These are phyloP conservation scores for Ligdia adustata DNA, from an alignment of 2,888 invertebrate genomes.

Conservation along the genomic window DNA sequence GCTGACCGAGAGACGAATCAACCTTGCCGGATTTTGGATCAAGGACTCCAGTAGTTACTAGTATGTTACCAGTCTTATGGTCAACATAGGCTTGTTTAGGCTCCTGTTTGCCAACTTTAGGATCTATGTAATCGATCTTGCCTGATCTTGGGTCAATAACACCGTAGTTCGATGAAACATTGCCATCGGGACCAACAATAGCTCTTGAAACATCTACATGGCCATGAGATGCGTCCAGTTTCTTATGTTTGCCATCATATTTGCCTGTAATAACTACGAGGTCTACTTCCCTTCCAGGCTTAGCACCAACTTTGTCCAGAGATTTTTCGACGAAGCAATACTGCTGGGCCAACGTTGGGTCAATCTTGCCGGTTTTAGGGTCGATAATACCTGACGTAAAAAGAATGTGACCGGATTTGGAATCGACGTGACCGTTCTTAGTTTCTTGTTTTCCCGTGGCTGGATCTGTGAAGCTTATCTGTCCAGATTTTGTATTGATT, in stretches of 20 bases:
- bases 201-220: conserved; percentile 85
- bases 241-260: conserved; percentile 84
- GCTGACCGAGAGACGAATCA: conserved; percentile 87
- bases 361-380: conserved; percentile 87
- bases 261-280: conserved; percentile 85
- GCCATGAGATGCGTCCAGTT: conserved; percentile 73
- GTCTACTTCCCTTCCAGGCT: conserved; percentile 80
- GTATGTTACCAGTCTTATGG: conserved; percentile 87
- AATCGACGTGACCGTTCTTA: conserved; percentile 87
- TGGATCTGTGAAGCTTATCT: conserved; percentile 84
- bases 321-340: conserved; percentile 86
- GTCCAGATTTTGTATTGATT: conserved; percentile 87
- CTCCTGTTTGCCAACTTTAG: conserved; percentile 86
- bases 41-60: conserved; percentile 85
- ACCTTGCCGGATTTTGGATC: conserved; percentile 87
- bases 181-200: conserved; percentile 81
- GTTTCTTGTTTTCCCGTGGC: conserved; percentile 86
- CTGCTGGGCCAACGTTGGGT: conserved; percentile 87
- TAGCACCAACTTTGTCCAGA: conserved; percentile 76
- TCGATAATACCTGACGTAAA: conserved; percentile 86
- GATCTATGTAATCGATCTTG: conserved; percentile 85
- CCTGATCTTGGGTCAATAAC: conserved; percentile 86
- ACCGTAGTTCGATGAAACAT: conserved; percentile 86
- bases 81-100: conserved; percentile 88
- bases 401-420: conserved; percentile 86